These are phyloP conservation scores for Trichopria drosophilae DNA, from an alignment of 2,888 invertebrate species.

Conservation along the genomic window DNA sequence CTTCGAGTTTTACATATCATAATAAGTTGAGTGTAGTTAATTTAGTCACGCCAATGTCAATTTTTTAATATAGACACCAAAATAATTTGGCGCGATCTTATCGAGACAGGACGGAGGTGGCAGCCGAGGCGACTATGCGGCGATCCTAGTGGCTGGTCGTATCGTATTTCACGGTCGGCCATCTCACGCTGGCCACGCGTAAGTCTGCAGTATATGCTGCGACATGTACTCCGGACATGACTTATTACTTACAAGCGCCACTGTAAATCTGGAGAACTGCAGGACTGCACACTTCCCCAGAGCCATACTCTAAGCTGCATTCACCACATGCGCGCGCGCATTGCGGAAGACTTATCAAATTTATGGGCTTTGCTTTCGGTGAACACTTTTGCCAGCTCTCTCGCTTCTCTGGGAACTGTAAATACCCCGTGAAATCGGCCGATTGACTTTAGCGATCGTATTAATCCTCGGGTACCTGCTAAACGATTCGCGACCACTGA, in stretches of 20 bases:
- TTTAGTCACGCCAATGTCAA: neutral
- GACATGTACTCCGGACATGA: constrained; percentile 50
- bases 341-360: constrained; percentile 27
- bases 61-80: neutral
- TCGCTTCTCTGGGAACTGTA: no score
- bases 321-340: neutral
- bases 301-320: neutral
- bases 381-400: neutral
- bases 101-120: no score
- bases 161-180: constrained; percentile 44
- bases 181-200: constrained; percentile 32
- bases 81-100: constrained; percentile 48
- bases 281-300: no score
- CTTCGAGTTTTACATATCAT: no score
- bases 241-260: constrained; percentile 53
- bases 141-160: constrained; percentile 46
- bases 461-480: no score
- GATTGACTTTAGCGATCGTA: no score
- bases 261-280: constrained; percentile 48
- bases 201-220: constrained; percentile 43
- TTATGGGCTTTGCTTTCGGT: constrained; percentile 28
- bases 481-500: no score
- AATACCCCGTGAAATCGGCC: constrained; percentile 20
- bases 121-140: no score
- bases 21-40: no score